Conservation (phyloP, 2,113 vertebrate species). For the Osmerus mordax region DNA sequence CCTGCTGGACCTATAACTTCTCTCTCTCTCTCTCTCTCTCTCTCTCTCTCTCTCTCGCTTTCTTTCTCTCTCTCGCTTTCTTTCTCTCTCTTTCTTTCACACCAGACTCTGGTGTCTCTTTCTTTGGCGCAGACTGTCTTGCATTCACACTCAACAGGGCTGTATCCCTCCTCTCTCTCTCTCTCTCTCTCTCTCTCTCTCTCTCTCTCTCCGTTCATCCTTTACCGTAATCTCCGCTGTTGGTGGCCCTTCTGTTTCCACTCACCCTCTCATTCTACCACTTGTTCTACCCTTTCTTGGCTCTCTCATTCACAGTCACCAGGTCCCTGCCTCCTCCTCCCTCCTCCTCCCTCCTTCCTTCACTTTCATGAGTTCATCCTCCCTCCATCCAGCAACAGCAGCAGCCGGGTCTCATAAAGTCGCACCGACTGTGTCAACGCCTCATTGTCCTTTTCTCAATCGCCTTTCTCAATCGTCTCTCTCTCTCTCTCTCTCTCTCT, state of each 20-base stretch:
- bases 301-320: background rate
- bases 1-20: too few species aligned
- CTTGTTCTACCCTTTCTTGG: too few species aligned
- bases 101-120: background rate
- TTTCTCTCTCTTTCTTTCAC: background rate
- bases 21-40: too few species aligned
- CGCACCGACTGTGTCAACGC: background rate
- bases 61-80: slow-evolving; percentile 4
- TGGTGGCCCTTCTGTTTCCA: slow-evolving; percentile 12
- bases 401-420: too few species aligned
- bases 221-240: slow-evolving; percentile 18
- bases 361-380: slow-evolving; percentile 35
- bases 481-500: slow-evolving; percentile 30
- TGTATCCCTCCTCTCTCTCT: background rate
- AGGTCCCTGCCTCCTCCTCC: background rate
- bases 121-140: background rate
- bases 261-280: too few species aligned
- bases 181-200: background rate
- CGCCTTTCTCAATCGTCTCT: background rate
- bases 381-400: slow-evolving; percentile 33
- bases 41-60: too few species aligned
- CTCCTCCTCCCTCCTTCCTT: slow-evolving; percentile 18
- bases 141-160: background rate
- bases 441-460: background rate
- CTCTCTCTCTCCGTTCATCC: slow-evolving; percentile 7